Evolutionary conservation across 2,797 vertebrate species (phyloP).

Genomic region (Apodemus agrarius): DNA sequence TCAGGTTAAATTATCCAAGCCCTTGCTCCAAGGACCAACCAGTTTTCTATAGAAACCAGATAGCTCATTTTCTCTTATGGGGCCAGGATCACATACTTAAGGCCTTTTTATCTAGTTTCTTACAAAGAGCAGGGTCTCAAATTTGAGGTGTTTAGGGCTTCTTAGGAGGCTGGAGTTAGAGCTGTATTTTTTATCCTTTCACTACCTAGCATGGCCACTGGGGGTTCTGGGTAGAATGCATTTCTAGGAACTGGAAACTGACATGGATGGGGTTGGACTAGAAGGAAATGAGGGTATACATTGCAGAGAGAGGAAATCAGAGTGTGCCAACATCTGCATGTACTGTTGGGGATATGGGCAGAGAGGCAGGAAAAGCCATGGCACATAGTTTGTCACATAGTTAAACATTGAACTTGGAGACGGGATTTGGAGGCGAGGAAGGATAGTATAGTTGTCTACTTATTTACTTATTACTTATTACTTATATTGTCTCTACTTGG

Average conservation of each 20-base stretch:
- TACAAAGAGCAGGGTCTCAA: too few species aligned
- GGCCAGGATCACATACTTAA: too few species aligned
- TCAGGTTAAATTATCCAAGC: too few species aligned
- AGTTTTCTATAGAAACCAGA: too few species aligned
- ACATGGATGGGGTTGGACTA: neutral
- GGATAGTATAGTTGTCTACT: neutral
- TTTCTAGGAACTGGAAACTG: neutral
- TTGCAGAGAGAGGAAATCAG: neutral
- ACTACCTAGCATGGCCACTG: neutral
- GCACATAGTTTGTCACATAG: neutral
- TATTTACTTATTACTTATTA: too few species aligned
- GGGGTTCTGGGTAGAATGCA: neutral
- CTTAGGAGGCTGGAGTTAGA: too few species aligned
- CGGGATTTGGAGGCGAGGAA: neutral
- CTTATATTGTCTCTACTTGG: too few species aligned
- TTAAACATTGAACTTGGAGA: neutral
- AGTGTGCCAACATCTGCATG: neutral
- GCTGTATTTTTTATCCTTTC: too few species aligned
- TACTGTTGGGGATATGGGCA: neutral
- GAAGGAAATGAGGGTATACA: neutral
- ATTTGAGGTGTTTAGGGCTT: too few species aligned
- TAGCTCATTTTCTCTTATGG: too few species aligned
- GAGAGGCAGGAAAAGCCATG: neutral
- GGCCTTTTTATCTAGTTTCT: too few species aligned
- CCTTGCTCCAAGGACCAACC: too few species aligned